Percentiles rank a stretch among this genome's conserved stretches.
Conservation (phyloP, 2,797 vertebrate genomes). For the Hyperoplus lanceolatus region DNA sequence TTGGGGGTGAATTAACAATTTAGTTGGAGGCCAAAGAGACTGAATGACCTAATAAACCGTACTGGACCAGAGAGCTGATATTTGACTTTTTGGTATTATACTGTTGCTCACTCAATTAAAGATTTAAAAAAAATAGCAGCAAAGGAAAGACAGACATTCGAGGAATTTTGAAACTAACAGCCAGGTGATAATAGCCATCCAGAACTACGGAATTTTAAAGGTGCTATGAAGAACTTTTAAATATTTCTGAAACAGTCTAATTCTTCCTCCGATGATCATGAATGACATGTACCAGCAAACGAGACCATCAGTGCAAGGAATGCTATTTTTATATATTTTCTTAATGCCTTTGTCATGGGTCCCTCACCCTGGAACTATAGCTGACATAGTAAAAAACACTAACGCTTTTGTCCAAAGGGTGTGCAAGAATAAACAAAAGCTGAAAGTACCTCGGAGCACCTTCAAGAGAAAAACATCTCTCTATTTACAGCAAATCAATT, state of each 20-base stretch:
- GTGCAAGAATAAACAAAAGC: too few relatives aligned
- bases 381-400: too few relatives aligned
- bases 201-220: neutral
- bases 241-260: too few relatives aligned
- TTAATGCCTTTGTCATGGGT: too few relatives aligned
- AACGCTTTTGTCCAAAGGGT: too few relatives aligned
- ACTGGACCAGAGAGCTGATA: conserved; percentile 62
- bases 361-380: too few relatives aligned
- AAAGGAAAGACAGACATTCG: conserved; percentile 58
- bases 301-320: too few relatives aligned
- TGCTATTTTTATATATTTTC: too few relatives aligned
- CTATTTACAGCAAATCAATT: conserved; percentile 56
- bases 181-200: conserved; percentile 30
- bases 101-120: conserved; percentile 56
- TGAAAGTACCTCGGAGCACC: neutral
- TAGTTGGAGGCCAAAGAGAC: conserved; percentile 48
- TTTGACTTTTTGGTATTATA: conserved; percentile 70
- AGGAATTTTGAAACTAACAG: conserved; percentile 55
- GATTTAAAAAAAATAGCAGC: conserved; percentile 72
- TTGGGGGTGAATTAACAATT: conserved; percentile 64
- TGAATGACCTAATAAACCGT: conserved; percentile 66
- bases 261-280: too few relatives aligned
- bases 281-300: too few relatives aligned
- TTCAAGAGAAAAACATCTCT: conserved; percentile 21
- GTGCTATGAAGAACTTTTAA: too few relatives aligned